A percentile compares a stretch with the other conserved stretches of the same genome.
phyloP scores from a whole-genome alignment of 2,888 invertebrate genomes.

The Drosophila diplacantha region DNA sequence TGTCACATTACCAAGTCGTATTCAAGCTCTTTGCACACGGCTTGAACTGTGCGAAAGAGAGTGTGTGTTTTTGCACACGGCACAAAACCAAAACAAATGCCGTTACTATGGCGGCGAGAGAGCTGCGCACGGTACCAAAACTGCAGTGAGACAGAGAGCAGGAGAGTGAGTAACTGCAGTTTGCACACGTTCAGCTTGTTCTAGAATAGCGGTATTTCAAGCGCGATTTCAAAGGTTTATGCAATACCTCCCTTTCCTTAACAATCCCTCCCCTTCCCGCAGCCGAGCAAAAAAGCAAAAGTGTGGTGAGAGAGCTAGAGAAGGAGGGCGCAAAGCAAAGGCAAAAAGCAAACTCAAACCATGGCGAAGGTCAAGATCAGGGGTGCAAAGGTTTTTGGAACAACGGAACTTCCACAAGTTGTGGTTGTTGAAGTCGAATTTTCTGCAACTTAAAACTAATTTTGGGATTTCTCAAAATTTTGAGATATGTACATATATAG shows the following conservation, averaged over 20 bases:
- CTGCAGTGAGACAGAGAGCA: slow-evolving; percentile 9
- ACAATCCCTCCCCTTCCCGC: slow-evolving; percentile 4
- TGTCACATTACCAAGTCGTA: slow-evolving; percentile 8
- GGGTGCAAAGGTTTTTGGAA: slow-evolving; percentile 24
- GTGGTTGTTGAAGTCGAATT: neutral
- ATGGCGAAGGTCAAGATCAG: slow-evolving; percentile 32
- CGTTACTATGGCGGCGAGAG: slow-evolving; percentile 59
- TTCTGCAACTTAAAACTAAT: neutral
- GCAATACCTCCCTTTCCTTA: slow-evolving; percentile 19
- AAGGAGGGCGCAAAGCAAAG: slow-evolving; percentile 23
- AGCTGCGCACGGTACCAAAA: slow-evolving; percentile 58
- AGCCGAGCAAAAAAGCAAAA: slow-evolving; percentile 29
- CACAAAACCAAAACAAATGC: slow-evolving; percentile 61
- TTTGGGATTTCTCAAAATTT: neutral
- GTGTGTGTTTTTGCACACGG: slow-evolving; percentile 58
- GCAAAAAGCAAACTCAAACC: slow-evolving; percentile 7
- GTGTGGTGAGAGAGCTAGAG: slow-evolving; percentile 43
- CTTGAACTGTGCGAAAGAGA: slow-evolving; percentile 31
- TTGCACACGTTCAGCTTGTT: slow-evolving; percentile 42
- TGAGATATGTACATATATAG: too few species aligned
- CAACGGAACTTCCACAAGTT: neutral
- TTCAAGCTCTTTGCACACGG: slow-evolving; percentile 56
- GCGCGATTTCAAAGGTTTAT: slow-evolving; percentile 20
- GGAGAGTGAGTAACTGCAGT: slow-evolving; percentile 42
- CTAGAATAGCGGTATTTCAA: slow-evolving; percentile 21